These are phyloP conservation scores for Telmatochromis sp. DNA, from an alignment of 2,113 vertebrate genomes.

Conservation along the genomic window DNA sequence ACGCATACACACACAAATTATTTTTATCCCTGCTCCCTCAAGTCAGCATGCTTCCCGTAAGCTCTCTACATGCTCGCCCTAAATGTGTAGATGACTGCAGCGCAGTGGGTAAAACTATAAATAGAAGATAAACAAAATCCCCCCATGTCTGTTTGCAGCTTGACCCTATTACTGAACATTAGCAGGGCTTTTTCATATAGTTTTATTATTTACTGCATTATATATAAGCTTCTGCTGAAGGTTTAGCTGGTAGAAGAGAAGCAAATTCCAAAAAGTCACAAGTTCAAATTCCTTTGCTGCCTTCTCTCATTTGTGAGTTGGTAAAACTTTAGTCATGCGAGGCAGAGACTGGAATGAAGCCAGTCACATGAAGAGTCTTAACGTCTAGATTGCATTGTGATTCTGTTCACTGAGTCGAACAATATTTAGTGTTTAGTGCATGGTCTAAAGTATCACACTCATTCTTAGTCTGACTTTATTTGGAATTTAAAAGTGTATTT, in stretches of 20 bases:
- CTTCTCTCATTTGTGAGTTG: background rate
- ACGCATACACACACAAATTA: background rate
- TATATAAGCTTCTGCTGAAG: background rate
- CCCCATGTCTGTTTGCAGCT: background rate
- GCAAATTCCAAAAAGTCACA: background rate
- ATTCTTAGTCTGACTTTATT: background rate
- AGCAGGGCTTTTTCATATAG: background rate
- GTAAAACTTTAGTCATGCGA: background rate
- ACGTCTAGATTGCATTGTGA: background rate
- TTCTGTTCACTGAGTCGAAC: background rate
- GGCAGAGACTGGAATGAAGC: background rate
- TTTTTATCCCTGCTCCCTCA: background rate
- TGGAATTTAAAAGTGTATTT: background rate
- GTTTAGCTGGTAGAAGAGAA: background rate
- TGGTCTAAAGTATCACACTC: background rate
- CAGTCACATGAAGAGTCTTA: background rate
- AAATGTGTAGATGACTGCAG: background rate
- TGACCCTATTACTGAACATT: background rate
- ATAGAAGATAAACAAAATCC: constrained; percentile 12
- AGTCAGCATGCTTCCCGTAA: background rate
- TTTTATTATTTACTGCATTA: background rate
- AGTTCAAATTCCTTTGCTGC: background rate
- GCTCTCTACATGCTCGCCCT: background rate
- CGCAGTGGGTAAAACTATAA: constrained; percentile 26
- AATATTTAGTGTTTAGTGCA: background rate